Conservation (phyloP, 2,888 invertebrate species). For the Altica lythri region DNA sequence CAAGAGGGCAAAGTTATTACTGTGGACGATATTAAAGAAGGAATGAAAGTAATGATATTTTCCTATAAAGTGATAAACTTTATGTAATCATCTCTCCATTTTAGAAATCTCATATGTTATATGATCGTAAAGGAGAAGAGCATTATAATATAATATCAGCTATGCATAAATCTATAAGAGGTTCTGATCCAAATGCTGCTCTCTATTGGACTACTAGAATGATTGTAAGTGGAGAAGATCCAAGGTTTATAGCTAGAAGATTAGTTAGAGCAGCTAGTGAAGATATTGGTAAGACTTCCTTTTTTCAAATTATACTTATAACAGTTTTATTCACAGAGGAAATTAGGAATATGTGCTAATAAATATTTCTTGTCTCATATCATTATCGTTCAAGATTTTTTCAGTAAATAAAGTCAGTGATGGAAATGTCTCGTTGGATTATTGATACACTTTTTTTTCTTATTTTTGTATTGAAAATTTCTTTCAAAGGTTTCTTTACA, state of each 20-base stretch:
- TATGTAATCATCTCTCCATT: slow-evolving; percentile 35
- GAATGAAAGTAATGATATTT: slow-evolving; percentile 65
- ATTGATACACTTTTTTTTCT: too few relatives aligned
- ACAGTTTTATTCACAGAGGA: too few relatives aligned
- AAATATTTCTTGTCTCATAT: too few relatives aligned
- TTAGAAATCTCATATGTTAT: slow-evolving; percentile 75
- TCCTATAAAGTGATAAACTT: too few relatives aligned
- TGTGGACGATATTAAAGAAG: slow-evolving; percentile 71
- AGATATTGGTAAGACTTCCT: slow-evolving; percentile 67
- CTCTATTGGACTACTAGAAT: slow-evolving; percentile 83
- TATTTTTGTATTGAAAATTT: too few relatives aligned
- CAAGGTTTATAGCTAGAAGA: slow-evolving; percentile 75
- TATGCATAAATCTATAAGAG: slow-evolving; percentile 81
- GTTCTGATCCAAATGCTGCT: slow-evolving; percentile 79
- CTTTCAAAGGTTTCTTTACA: too few relatives aligned
- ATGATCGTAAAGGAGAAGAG: slow-evolving; percentile 80
- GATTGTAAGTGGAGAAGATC: slow-evolving; percentile 80
- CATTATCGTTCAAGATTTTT: too few relatives aligned
- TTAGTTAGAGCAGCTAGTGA: slow-evolving; percentile 77
- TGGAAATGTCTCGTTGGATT: too few relatives aligned
- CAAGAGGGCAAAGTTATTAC: slow-evolving; percentile 60
- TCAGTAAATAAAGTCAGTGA: too few relatives aligned
- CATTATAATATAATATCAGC: slow-evolving; percentile 85
- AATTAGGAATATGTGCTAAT: too few relatives aligned
- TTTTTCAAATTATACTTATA: slow-evolving; percentile 4